Evolutionary conservation across 2,888 invertebrate species (phyloP).

Genomic region (Pollenia angustigena): DNA sequence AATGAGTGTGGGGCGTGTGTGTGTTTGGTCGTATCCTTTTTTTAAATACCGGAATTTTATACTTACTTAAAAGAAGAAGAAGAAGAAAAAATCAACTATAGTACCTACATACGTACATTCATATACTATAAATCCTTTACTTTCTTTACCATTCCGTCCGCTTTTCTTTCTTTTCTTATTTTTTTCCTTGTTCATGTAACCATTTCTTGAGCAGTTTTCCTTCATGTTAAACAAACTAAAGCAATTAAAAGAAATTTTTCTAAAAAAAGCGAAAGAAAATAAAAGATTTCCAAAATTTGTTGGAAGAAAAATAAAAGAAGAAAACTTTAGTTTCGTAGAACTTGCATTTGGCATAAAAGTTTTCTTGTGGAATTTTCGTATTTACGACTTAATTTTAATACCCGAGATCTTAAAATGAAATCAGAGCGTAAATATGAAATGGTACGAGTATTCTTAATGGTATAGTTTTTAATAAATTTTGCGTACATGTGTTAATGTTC

Average conservation of each 20-base stretch:
- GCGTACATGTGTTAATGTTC: constrained; percentile 4
- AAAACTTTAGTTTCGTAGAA: constrained; percentile 41
- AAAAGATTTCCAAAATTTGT: constrained; percentile 12
- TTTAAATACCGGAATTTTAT: constrained; percentile 64
- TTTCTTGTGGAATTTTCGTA: constrained; percentile 47
- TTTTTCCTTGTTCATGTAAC: constrained; percentile 26
- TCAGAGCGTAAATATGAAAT: constrained; percentile 70
- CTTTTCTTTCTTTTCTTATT: not conserved
- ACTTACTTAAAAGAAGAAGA: constrained; percentile 59
- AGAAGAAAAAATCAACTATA: constrained; percentile 35
- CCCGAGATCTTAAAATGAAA: constrained; percentile 70
- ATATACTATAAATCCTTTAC: constrained; percentile 41
- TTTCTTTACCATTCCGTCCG: constrained; percentile 5
- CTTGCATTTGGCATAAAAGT: constrained; percentile 48
- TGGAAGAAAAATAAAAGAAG: constrained; percentile 3
- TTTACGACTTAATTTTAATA: constrained; percentile 68
- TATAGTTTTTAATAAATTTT: constrained; percentile 65
- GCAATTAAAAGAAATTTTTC: constrained; percentile 64
- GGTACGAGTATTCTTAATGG: constrained; percentile 60
- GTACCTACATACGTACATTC: constrained; percentile 9
- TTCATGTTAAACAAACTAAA: constrained; percentile 53
- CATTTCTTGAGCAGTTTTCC: constrained; percentile 44
- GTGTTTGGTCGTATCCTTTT: too few species aligned
- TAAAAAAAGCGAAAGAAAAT: constrained; percentile 8
- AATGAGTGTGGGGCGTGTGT: not conserved